Percentiles rank a stretch among this genome's conserved stretches.
These are phyloP conservation scores for Drosophila elegans DNA, from an alignment of 1,140 invertebrate genomes.

Conservation along the genomic window DNA sequence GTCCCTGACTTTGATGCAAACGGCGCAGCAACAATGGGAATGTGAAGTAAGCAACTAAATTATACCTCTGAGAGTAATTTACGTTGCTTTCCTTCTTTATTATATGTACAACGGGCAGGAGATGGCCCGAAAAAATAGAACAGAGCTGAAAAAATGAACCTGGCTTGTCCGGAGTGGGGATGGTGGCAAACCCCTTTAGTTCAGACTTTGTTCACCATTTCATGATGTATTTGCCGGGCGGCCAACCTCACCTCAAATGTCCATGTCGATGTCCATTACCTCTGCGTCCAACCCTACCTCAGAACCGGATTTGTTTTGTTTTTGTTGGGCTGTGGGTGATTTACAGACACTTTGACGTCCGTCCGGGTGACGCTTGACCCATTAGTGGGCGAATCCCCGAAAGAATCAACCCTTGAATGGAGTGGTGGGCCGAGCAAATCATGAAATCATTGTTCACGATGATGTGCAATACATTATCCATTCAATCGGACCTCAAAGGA, in stretches of 20 bases:
- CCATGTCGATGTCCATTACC: slow-evolving; percentile 67
- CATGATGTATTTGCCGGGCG: slow-evolving; percentile 67
- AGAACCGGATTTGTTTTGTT: slow-evolving; percentile 33
- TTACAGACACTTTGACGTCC: slow-evolving; percentile 81
- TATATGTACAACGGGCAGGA: slow-evolving; percentile 39
- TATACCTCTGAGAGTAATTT: slow-evolving; percentile 81
- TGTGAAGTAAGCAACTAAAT: slow-evolving; percentile 66
- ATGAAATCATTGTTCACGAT: slow-evolving; percentile 82
- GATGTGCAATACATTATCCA: slow-evolving; percentile 79
- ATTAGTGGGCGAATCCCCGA: slow-evolving; percentile 73
- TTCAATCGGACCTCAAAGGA: slow-evolving; percentile 69
- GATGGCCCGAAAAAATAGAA: slow-evolving; percentile 30
- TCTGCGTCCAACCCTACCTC: background rate
- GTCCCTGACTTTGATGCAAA: slow-evolving; percentile 45
- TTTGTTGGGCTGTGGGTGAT: slow-evolving; percentile 62
- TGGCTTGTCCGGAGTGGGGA: slow-evolving; percentile 15
- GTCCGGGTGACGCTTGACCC: slow-evolving; percentile 80
- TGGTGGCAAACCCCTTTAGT: slow-evolving; percentile 21
- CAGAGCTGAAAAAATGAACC: slow-evolving; percentile 20
- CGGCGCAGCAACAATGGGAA: slow-evolving; percentile 29
- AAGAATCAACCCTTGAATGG: slow-evolving; percentile 61
- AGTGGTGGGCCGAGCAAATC: slow-evolving; percentile 54
- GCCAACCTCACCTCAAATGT: slow-evolving; percentile 59
- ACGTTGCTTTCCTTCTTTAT: slow-evolving; percentile 79
- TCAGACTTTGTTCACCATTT: slow-evolving; percentile 41